A percentile compares a stretch with the other conserved stretches of the same genome.
Conservation (phyloP, 1,140 invertebrate species). For the Tachypleus tridentatus region DNA sequence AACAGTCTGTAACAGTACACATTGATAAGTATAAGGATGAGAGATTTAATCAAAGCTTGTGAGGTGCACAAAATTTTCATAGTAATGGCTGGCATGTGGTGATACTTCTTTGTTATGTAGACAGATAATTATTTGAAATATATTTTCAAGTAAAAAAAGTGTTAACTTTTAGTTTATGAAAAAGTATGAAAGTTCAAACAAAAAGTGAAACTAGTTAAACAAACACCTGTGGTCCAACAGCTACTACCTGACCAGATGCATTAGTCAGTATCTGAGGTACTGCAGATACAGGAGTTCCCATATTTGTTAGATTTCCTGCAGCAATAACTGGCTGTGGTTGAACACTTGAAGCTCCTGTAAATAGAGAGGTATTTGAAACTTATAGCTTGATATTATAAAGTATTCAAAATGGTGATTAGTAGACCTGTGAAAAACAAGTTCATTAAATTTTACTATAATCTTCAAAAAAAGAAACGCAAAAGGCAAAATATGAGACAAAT, state of each 20-base stretch:
- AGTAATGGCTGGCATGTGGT: too few species aligned
- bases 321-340: conserved; percentile 39
- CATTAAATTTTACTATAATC: too few species aligned
- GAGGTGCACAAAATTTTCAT: too few species aligned
- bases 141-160: background rate
- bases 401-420: too few species aligned
- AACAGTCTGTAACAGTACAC: too few species aligned
- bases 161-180: background rate
- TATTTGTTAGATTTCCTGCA: conserved; percentile 12
- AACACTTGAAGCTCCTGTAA: conserved; percentile 29
- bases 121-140: background rate
- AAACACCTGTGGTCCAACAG: conserved; percentile 18
- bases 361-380: too few species aligned
- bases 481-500: too few species aligned
- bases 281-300: conserved; percentile 11
- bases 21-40: too few species aligned
- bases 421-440: too few species aligned
- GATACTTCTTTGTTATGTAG: background rate
- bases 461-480: too few species aligned
- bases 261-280: conserved; percentile 31
- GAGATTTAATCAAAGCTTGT: too few species aligned
- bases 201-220: background rate
- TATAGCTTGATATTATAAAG: too few species aligned
- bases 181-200: background rate
- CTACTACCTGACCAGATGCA: conserved; percentile 19